phyloP scores from a whole-genome alignment of 92 coral and sea anemone species.

The Micromussa lordhowensis region DNA sequence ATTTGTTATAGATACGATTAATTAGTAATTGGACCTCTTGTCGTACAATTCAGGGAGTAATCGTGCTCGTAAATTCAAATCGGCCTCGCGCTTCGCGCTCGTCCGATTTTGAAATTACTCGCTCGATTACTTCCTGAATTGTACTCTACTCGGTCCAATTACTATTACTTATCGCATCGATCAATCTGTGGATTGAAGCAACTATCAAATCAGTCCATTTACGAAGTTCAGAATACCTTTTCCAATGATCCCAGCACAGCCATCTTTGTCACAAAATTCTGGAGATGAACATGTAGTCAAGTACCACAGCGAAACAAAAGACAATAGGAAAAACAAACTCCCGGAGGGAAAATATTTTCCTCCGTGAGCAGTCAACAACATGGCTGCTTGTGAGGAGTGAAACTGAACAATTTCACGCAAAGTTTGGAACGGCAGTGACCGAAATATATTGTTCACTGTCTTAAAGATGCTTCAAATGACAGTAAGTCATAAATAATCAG shows the following conservation, averaged over 20 bases:
- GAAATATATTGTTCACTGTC: background rate
- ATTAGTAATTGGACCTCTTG: too few relatives aligned
- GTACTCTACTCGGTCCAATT: too few relatives aligned
- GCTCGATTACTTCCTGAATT: too few relatives aligned
- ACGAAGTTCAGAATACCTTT: slow-evolving; percentile 17
- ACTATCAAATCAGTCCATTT: background rate
- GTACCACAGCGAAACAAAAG: slow-evolving; percentile 12
- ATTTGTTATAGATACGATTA: too few relatives aligned
- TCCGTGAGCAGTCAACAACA: slow-evolving; percentile 33
- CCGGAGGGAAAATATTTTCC: slow-evolving; percentile 17
- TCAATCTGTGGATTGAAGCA: background rate
- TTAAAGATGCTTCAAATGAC: slow-evolving; percentile 7
- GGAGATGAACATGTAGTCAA: slow-evolving; percentile 11
- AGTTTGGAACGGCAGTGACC: background rate
- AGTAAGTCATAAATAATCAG: slow-evolving; percentile 30
- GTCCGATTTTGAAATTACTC: too few relatives aligned
- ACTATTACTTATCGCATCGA: background rate
- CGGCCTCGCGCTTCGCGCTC: too few relatives aligned
- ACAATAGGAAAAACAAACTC: background rate
- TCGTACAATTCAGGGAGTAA: too few relatives aligned
- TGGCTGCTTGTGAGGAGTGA: background rate
- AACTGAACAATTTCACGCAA: background rate
- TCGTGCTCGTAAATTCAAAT: too few relatives aligned
- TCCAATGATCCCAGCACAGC: slow-evolving; percentile 20
- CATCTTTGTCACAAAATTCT: slow-evolving; percentile 56